phyloP scores from a whole-genome alignment of 2,888 invertebrate genomes.

The Cerceris rybyensis region DNA sequence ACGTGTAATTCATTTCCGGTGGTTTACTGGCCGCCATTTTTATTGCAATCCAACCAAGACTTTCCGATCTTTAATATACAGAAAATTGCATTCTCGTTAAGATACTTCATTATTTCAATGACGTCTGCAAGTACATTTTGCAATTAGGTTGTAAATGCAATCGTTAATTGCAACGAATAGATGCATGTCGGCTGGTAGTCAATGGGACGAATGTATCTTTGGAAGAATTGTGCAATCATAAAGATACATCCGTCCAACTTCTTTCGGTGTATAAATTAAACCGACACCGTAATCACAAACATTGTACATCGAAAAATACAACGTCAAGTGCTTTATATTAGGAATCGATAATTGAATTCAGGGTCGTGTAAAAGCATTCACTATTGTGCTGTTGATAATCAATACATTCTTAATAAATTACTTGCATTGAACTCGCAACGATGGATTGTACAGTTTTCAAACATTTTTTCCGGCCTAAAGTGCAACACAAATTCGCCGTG shows the following conservation, averaged over 20 bases:
- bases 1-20: conserved; percentile 86
- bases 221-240: too few species aligned
- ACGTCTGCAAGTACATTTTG: too few species aligned
- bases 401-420: conserved; percentile 8
- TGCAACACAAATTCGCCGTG: background rate
- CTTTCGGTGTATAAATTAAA: too few species aligned
- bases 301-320: conserved; percentile 33
- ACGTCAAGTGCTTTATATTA: conserved; percentile 34
- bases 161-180: too few species aligned
- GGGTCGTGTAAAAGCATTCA: conserved; percentile 29
- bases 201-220: too few species aligned
- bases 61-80: conserved; percentile 4
- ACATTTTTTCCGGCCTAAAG: background rate
- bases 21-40: conserved; percentile 83
- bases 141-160: too few species aligned
- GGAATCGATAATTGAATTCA: conserved; percentile 59
- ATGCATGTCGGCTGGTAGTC: too few species aligned
- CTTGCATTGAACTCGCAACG: background rate
- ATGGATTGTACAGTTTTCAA: background rate
- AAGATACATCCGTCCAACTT: too few species aligned
- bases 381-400: conserved; percentile 23
- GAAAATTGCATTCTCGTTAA: conserved; percentile 10
- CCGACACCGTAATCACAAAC: too few species aligned
- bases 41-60: conserved; percentile 3
- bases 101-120: background rate